Evolutionary conservation across 2,113 vertebrate species (phyloP), one percentile per base, ranked within the genome.

Genomic region (Monopterus albus): DNA sequence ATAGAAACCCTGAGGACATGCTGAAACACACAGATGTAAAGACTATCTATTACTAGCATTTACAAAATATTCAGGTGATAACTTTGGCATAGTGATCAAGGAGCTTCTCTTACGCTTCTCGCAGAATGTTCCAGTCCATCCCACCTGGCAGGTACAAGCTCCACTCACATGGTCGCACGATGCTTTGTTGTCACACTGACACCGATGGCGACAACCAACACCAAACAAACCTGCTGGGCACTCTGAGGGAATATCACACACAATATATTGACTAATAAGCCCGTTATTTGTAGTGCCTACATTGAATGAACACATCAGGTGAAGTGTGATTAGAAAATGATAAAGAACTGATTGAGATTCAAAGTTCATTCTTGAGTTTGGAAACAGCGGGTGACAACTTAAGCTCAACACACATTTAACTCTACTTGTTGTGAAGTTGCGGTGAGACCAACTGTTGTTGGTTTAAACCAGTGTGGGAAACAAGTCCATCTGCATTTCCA

Each of bases 51-150:
- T 36, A 64, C 4, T 20, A 31, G 11, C 31, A 49, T 26, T n/a
- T n/a, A n/a, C n/a, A n/a, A n/a, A n/a, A n/a, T n/a, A n/a, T n/a
- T n/a, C n/a, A n/a, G n/a, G n/a, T n/a, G n/a, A n/a, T n/a, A n/a
- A n/a, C n/a, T n/a, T n/a, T 53, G 14, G 2, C 25, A 46, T 72
- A 1, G 5, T 1, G 20, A 49, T 20, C 13, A n/a, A 29, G 28
- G 31, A 25, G 1, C 13, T 70, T 65, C 25, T 73, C 95, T 89
- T 72, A 98, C 96, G 33, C 0, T 91, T 95, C 81, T 98, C 95
- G 5, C 97, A 98, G 89, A 95, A 96, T 5, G 93, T 96, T 18
- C 97, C 96, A 0, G 95, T 84, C 96, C 97, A 98, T 77, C 97
- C 97, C 0, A 93, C 83, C 8, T 81, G 85, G 77, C 97, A 99